A percentile compares a stretch with the other conserved stretches of the same genome.
Conservation (phyloP, 1,140 invertebrate genomes). For the Plutomurus gul region DNA sequence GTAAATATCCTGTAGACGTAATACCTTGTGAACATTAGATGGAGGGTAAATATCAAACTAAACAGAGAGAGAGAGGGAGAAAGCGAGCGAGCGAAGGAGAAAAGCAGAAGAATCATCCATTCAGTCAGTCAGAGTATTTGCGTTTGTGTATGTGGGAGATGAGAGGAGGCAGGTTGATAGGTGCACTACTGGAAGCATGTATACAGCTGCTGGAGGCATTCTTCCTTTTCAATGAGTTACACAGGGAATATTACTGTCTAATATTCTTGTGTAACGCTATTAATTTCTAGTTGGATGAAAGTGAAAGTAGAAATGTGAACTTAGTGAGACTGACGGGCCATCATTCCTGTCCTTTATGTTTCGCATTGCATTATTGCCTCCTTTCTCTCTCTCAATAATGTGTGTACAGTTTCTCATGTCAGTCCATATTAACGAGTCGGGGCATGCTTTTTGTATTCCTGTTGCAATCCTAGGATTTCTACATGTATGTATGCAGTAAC, state of each 20-base stretch:
- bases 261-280: slow-evolving; percentile 18
- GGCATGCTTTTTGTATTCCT: not conserved
- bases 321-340: not conserved
- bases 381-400: not conserved
- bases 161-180: too few relatives aligned
- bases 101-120: too few relatives aligned
- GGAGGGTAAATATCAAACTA: too few relatives aligned
- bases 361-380: not conserved
- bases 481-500: not conserved
- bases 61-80: too few relatives aligned
- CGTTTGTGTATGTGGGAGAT: too few relatives aligned
- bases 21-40: too few relatives aligned
- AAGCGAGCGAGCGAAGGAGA: not conserved
- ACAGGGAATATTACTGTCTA: not conserved
- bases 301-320: slow-evolving; percentile 12
- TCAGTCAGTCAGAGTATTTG: too few relatives aligned
- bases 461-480: not conserved
- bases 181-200: too few relatives aligned
- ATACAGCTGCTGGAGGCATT: not conserved
- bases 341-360: not conserved
- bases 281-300: slow-evolving; percentile 40
- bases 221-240: slow-evolving; percentile 6
- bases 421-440: not conserved
- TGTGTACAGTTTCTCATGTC: not conserved
- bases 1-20: too few relatives aligned